A percentile compares a stretch with the other conserved stretches of the same genome.
phyloP scores from a whole-genome alignment of 2,797 vertebrate species.

The Diglossa cyanea region DNA sequence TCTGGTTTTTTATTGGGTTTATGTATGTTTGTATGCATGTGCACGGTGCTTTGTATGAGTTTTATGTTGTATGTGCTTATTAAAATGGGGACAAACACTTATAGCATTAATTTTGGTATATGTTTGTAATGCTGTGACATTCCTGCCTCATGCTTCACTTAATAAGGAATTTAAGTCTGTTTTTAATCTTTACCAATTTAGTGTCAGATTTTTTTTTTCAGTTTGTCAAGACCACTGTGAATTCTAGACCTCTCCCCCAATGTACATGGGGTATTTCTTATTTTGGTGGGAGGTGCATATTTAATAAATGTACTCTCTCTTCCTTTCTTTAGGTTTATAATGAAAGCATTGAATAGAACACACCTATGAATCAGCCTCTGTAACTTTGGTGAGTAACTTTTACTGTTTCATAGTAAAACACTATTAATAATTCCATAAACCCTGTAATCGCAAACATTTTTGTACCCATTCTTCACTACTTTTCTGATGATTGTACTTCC shows the following conservation, averaged over 20 bases:
- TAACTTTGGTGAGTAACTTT: background rate
- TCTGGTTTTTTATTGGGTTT: background rate
- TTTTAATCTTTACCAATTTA: background rate
- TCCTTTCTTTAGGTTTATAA: background rate
- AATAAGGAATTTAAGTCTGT: background rate
- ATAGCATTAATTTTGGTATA: background rate
- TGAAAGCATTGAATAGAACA: background rate
- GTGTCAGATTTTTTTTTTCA: background rate
- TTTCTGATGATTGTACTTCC: background rate
- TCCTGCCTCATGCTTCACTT: background rate
- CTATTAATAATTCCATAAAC: background rate
- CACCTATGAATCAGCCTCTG: accelerated
- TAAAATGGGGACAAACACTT: background rate
- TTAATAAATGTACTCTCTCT: background rate
- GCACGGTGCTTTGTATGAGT: background rate
- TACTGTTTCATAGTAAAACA: background rate
- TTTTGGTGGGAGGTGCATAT: background rate
- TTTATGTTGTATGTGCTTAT: background rate
- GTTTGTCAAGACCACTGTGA: background rate
- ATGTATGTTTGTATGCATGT: background rate
- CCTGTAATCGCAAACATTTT: background rate
- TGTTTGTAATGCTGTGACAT: background rate
- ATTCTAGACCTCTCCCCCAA: background rate
- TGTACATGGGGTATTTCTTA: background rate
- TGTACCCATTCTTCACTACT: background rate